phyloP scores from a whole-genome alignment of 2,888 invertebrate genomes.

The Lutraria lutraria region DNA sequence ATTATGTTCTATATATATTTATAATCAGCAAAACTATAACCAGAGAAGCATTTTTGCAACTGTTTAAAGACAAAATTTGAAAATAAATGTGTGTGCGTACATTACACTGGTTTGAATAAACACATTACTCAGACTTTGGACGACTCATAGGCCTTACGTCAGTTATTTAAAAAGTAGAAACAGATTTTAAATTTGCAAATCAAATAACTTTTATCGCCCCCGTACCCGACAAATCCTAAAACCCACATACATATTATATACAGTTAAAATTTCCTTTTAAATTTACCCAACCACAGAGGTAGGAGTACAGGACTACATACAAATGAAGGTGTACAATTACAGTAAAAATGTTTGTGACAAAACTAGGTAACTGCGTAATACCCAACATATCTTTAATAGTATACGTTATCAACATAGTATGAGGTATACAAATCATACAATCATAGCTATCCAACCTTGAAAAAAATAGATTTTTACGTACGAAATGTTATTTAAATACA shows the following conservation, averaged over 20 bases:
- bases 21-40: no score
- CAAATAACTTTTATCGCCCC: no score
- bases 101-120: no score
- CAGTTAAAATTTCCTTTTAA: background rate
- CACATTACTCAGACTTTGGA: no score
- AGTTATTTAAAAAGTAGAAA: no score
- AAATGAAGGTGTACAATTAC: background rate
- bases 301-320: background rate
- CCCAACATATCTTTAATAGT: background rate
- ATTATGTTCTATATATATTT: no score
- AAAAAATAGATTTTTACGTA: background rate
- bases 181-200: no score
- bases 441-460: background rate
- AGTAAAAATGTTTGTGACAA: background rate
- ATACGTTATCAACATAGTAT: background rate
- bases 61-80: no score
- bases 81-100: no score
- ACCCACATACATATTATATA: background rate
- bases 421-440: conserved; percentile 7
- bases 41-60: no score
- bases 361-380: conserved; percentile 9
- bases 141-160: no score
- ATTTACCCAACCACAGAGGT: background rate
- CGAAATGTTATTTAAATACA: background rate
- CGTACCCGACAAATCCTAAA: no score